Percentiles rank a stretch among this genome's conserved stretches.
Conservation (phyloP, 2,797 vertebrate species). For the Pipistrellus pipistrellus region DNA sequence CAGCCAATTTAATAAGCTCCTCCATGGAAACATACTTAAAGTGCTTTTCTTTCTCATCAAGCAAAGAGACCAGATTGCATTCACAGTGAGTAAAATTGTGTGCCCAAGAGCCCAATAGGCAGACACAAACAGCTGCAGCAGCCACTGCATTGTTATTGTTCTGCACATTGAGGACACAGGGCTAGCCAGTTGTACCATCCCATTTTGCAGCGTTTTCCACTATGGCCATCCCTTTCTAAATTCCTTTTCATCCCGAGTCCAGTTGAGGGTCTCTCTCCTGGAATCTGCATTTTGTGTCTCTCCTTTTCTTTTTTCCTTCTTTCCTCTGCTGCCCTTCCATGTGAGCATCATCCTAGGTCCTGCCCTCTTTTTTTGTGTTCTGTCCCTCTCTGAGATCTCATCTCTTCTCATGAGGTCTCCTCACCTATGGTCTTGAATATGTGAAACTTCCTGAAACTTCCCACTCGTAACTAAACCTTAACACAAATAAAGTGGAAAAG, state of each 20-base stretch:
- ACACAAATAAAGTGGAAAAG: not conserved
- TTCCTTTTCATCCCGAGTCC: not conserved
- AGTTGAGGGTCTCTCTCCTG: not conserved
- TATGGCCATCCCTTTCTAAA: not conserved
- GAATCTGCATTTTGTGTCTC: not conserved
- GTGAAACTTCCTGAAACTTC: not conserved
- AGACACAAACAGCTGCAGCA: constrained; percentile 3
- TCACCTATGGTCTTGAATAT: not conserved
- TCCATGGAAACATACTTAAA: constrained; percentile 49
- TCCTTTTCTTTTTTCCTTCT: not conserved
- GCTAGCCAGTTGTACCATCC: too few relatives aligned
- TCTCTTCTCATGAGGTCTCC: not conserved
- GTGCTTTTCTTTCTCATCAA: constrained; percentile 68
- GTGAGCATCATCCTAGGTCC: not conserved
- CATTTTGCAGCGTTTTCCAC: not conserved
- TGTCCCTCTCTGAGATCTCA: not conserved
- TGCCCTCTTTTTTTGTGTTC: not conserved
- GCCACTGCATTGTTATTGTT: not conserved
- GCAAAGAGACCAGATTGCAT: constrained; percentile 63
- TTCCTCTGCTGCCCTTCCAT: not conserved
- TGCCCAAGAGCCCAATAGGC: constrained; percentile 39
- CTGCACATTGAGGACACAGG: not conserved
- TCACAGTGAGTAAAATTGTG: constrained; percentile 61
- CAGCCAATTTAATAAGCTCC: constrained; percentile 67
- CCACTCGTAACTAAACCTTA: not conserved